These are phyloP conservation scores for Holotrichia oblita DNA, from an alignment of 1,140 invertebrate genomes.

Conservation along the genomic window DNA sequence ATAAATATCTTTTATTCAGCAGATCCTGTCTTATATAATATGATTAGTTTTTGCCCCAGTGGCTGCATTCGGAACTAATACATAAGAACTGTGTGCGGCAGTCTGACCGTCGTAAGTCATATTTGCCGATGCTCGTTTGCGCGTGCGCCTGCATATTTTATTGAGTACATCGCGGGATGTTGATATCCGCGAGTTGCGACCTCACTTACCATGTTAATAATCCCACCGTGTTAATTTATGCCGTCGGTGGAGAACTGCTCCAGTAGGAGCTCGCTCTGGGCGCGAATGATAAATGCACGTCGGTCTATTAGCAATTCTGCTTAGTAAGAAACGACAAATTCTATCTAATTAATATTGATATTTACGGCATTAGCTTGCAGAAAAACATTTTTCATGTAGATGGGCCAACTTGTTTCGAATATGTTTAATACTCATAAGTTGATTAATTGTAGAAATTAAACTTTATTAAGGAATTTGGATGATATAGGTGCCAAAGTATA, in stretches of 20 bases:
- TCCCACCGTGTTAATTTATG: slow-evolving; percentile 31
- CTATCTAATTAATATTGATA: slow-evolving; percentile 36
- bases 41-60: slow-evolving; percentile 51
- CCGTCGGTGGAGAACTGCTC: slow-evolving; percentile 9
- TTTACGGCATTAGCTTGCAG: slow-evolving; percentile 15
- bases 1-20: slow-evolving; percentile 56
- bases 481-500: too few relatives aligned
- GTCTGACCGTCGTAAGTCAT: slow-evolving; percentile 35
- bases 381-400: slow-evolving; percentile 28
- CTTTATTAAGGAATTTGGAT: neutral
- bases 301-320: slow-evolving; percentile 30
- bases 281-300: slow-evolving; percentile 23
- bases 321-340: slow-evolving; percentile 34
- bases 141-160: neutral
- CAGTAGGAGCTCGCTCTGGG: slow-evolving; percentile 4
- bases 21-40: slow-evolving; percentile 52
- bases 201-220: slow-evolving; percentile 40
- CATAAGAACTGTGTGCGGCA: slow-evolving; percentile 34
- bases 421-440: neutral
- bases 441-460: slow-evolving; percentile 18
- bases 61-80: slow-evolving; percentile 29
- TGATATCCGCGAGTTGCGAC: slow-evolving; percentile 37
- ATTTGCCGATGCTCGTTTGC: neutral
- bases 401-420: neutral
- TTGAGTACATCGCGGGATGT: slow-evolving; percentile 33